phyloP scores from a whole-genome alignment of 2,888 invertebrate genomes.

The Leistus spinibarbis region DNA sequence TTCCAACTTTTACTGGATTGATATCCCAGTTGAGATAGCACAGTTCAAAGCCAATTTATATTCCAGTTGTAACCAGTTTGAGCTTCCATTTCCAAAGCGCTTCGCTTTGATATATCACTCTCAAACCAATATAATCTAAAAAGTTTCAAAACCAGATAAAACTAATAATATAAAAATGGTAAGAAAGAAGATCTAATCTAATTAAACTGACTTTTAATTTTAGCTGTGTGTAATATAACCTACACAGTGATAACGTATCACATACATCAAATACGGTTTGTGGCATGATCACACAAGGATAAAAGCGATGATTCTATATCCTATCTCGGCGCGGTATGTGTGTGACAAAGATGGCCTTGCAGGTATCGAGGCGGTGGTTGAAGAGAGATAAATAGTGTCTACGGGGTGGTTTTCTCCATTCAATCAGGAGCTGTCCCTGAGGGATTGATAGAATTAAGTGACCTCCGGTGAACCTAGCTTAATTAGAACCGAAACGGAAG shows the following conservation, averaged over 20 bases:
- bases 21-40: too few species aligned
- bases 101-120: neutral
- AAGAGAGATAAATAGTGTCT: neutral
- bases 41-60: too few species aligned
- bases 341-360: constrained; percentile 1
- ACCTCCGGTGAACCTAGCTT: constrained; percentile 47
- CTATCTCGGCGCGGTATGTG: neutral
- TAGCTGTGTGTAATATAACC: neutral
- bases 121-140: neutral
- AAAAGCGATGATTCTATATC: neutral
- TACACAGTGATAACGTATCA: constrained; percentile 1
- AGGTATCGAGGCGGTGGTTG: neutral
- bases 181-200: neutral
- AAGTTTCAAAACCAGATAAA: neutral
- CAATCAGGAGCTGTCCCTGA: constrained; percentile 53
- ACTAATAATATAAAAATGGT: neutral
- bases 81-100: too few species aligned
- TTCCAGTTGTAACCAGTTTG: too few species aligned
- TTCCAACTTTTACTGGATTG: too few species aligned
- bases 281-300: neutral
- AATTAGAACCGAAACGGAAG: constrained; percentile 38
- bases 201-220: neutral
- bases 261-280: constrained; percentile 3
- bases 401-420: constrained; percentile 46
- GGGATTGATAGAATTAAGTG: constrained; percentile 54